Evolutionary conservation across 2,797 vertebrate genomes (phyloP).

Genomic region (Anisognathus igniventris): DNA sequence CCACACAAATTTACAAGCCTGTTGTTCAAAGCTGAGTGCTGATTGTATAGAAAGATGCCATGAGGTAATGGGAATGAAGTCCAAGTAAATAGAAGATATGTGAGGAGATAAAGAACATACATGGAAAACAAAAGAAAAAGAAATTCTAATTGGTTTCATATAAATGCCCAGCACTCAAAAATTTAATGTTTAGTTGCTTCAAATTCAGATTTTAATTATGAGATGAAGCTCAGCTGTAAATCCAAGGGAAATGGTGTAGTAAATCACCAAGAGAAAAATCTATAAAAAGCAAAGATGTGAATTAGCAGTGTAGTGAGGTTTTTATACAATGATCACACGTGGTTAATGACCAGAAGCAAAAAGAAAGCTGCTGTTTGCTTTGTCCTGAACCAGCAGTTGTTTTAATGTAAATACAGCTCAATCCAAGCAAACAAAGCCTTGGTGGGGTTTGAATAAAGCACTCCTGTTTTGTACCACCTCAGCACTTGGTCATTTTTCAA

Average conservation of each 20-base stretch:
- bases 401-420: neutral
- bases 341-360: conserved; percentile 6
- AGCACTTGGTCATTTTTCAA: neutral
- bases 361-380: neutral
- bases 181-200: neutral
- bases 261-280: neutral
- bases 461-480: neutral
- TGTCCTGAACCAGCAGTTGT: neutral
- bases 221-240: neutral
- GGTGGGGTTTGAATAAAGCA: neutral
- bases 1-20: neutral
- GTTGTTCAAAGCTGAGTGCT: conserved; percentile 1
- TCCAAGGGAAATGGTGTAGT: neutral
- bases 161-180: neutral
- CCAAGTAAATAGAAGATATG: neutral
- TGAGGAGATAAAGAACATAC: neutral
- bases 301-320: neutral
- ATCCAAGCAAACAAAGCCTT: neutral
- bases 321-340: neutral
- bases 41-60: conserved; percentile 14
- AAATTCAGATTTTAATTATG: neutral
- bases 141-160: neutral
- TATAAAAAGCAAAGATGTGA: neutral
- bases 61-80: conserved; percentile 20
- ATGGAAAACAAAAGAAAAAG: neutral